These are phyloP conservation scores for Drosophila gunungcola DNA, from an alignment of 1,140 invertebrate species.

Conservation along the genomic window DNA sequence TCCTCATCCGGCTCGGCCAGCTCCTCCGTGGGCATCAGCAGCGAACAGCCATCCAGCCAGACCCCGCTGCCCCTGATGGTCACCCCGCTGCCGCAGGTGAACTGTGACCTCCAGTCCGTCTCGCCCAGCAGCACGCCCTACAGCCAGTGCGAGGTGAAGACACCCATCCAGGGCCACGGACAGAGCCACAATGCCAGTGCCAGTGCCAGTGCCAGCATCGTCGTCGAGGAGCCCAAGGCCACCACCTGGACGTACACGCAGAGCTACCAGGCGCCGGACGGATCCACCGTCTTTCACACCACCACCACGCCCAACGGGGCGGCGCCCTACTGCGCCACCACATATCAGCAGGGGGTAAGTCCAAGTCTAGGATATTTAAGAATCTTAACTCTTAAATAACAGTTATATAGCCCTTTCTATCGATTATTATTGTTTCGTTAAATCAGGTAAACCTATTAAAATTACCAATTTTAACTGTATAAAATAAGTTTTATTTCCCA, in stretches of 20 bases:
- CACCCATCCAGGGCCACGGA: constrained; percentile 56
- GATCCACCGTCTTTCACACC: constrained; percentile 81
- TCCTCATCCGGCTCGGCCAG: constrained; percentile 18
- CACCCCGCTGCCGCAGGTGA: constrained; percentile 31
- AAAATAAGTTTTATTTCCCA: no score
- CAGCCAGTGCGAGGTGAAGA: constrained; percentile 72
- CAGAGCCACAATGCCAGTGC: neutral
- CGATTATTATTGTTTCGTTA: no score
- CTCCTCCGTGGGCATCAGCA: constrained; percentile 24
- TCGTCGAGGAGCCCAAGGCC: constrained; percentile 72
- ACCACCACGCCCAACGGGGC: constrained; percentile 72
- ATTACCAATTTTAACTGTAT: no score
- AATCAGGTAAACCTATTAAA: no score
- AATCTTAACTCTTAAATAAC: no score
- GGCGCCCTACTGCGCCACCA: constrained; percentile 78
- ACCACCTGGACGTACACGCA: constrained; percentile 81
- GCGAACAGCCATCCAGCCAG: constrained; percentile 55
- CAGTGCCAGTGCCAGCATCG: constrained; percentile 24
- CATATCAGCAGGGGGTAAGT: constrained; percentile 84
- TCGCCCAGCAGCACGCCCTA: constrained; percentile 81
- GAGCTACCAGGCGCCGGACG: constrained; percentile 78
- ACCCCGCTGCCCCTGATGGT: constrained; percentile 48
- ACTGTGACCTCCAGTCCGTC: constrained; percentile 71
- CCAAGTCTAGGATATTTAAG: no score
- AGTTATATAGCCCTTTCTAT: no score